These are phyloP conservation scores for Apamea crenata DNA, from an alignment of 2,888 invertebrate genomes.

Conservation along the genomic window DNA sequence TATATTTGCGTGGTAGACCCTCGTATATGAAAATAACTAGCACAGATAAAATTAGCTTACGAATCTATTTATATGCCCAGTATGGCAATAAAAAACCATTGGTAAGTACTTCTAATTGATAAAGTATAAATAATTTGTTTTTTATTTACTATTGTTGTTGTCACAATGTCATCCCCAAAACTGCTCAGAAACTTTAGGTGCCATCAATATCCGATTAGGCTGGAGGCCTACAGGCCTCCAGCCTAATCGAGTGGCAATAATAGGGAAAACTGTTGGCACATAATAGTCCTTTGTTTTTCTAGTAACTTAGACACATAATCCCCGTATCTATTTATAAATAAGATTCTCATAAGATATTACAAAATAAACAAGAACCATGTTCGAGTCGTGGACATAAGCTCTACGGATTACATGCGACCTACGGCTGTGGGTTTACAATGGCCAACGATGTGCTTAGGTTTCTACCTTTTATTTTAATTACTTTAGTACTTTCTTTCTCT, in stretches of 20 bases:
- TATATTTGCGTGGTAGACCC: no score
- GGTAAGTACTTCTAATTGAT: neutral
- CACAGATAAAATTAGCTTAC: no score
- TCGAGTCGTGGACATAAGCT: slow-evolving; percentile 38
- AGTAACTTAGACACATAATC: neutral
- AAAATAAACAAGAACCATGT: slow-evolving; percentile 44
- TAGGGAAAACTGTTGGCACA: slow-evolving; percentile 22
- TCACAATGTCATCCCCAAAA: slow-evolving; percentile 1
- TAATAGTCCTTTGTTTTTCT: slow-evolving; percentile 18
- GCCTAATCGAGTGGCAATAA: slow-evolving; percentile 41
- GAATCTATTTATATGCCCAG: neutral
- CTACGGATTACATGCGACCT: slow-evolving; percentile 36
- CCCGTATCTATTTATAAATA: slow-evolving; percentile 17
- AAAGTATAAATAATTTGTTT: neutral
- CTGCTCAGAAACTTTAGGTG: slow-evolving; percentile 17
- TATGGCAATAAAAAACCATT: neutral
- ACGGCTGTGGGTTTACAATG: slow-evolving; percentile 13
- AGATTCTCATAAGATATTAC: slow-evolving; percentile 24
- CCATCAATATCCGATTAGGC: slow-evolving; percentile 23
- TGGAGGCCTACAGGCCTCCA: no score
- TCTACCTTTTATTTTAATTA: slow-evolving; percentile 23
- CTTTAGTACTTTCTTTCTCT: neutral
- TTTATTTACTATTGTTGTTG: neutral
- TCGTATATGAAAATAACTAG: no score
- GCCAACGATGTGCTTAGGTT: neutral